These are phyloP conservation scores for Pachycephus smyrnensis DNA, from an alignment of 2,888 invertebrate species.

Conservation along the genomic window DNA sequence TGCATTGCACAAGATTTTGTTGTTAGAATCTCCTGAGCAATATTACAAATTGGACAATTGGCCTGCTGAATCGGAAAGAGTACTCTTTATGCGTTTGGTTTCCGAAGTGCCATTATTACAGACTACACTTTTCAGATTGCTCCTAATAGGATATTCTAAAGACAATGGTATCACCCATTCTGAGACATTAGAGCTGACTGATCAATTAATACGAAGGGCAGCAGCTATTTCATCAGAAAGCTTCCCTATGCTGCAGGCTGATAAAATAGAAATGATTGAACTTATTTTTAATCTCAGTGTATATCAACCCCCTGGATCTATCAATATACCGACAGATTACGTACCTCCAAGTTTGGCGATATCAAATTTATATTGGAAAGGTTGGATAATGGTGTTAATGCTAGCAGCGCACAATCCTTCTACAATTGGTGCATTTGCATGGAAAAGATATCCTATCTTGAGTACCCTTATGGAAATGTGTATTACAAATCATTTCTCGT, in stretches of 20 bases:
- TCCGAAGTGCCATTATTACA: slow-evolving; percentile 91
- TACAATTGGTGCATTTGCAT: slow-evolving; percentile 86
- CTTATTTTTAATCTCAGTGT: slow-evolving; percentile 90
- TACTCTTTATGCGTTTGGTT: slow-evolving; percentile 81
- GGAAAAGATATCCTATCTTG: slow-evolving; percentile 91
- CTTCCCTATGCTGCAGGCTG: slow-evolving; percentile 78
- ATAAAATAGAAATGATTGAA: slow-evolving; percentile 88
- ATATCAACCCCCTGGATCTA: slow-evolving; percentile 94
- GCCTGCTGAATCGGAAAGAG: slow-evolving; percentile 92
- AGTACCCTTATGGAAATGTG: slow-evolving; percentile 95
- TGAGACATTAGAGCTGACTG: slow-evolving; percentile 88
- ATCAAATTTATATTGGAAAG: slow-evolving; percentile 94
- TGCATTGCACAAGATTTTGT: slow-evolving; percentile 82
- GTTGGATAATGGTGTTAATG: slow-evolving; percentile 89
- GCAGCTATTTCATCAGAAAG: slow-evolving; percentile 82
- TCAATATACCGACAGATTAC: slow-evolving; percentile 86
- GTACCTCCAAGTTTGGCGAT: slow-evolving; percentile 91
- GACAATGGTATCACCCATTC: slow-evolving; percentile 84
- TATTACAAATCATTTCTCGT: slow-evolving; percentile 87
- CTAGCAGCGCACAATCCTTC: slow-evolving; percentile 93
- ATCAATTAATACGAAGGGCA: slow-evolving; percentile 86
- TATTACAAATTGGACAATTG: slow-evolving; percentile 89
- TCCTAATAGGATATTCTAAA: slow-evolving; percentile 84
- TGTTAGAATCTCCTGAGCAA: slow-evolving; percentile 82
- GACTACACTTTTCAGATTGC: slow-evolving; percentile 83